phyloP scores from a whole-genome alignment of 2,888 invertebrate genomes.

The Thelaira solivaga region DNA sequence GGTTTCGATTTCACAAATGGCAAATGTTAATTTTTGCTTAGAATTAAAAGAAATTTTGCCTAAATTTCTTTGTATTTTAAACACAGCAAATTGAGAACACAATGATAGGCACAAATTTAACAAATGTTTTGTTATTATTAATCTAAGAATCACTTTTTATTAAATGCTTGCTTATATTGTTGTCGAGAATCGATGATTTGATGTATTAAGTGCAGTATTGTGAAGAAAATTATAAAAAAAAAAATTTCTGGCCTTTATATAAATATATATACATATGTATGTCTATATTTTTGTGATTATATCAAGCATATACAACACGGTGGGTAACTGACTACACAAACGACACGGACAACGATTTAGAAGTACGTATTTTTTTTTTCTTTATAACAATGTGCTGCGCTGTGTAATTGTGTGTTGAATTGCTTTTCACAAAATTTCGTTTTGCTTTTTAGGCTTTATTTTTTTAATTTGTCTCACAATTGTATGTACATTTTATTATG shows the following conservation, averaged over 20 bases:
- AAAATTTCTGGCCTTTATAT: constrained; percentile 55
- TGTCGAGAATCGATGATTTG: constrained; percentile 48
- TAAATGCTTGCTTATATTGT: constrained; percentile 54
- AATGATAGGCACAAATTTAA: constrained; percentile 74
- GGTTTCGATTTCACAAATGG: constrained; percentile 71
- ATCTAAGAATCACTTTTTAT: constrained; percentile 56
- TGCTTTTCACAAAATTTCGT: constrained; percentile 60
- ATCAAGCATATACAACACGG: constrained; percentile 47
- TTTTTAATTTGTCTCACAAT: constrained; percentile 52
- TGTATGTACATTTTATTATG: constrained; percentile 65
- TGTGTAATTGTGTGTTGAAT: constrained; percentile 53
- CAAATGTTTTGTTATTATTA: constrained; percentile 40
- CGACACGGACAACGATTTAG: constrained; percentile 42
- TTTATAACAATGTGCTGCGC: constrained; percentile 42
- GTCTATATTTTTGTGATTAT: constrained; percentile 28
- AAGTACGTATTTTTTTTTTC: constrained; percentile 43
- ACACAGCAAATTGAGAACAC: constrained; percentile 72
- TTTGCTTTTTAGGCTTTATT: constrained; percentile 67
- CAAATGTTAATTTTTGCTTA: constrained; percentile 65
- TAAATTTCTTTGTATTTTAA: constrained; percentile 57
- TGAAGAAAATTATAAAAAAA: constrained; percentile 24
- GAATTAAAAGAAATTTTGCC: constrained; percentile 46
- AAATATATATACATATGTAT: no score
- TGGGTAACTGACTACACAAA: constrained; percentile 52
- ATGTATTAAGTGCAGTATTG: background rate